phyloP scores from a whole-genome alignment of 2,113 vertebrate genomes.

The Myotis brandtii region DNA sequence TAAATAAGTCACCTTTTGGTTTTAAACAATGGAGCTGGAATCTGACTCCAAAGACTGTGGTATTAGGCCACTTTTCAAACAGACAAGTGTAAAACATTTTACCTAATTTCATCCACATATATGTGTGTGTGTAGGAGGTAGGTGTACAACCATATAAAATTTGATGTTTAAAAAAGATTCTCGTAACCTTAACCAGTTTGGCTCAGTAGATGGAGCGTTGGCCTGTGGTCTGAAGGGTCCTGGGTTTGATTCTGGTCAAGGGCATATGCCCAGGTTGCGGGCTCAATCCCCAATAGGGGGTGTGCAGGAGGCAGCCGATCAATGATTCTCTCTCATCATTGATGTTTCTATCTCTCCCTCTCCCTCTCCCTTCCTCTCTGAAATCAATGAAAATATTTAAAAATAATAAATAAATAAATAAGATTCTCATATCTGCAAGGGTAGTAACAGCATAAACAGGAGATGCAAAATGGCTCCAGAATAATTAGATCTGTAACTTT shows the following conservation, averaged over 20 bases:
- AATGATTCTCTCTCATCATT: too few relatives aligned
- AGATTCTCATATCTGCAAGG: background rate
- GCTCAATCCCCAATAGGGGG: too few relatives aligned
- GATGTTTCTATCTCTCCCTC: too few relatives aligned
- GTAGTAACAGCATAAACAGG: background rate
- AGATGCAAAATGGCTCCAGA: background rate
- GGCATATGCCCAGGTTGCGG: too few relatives aligned
- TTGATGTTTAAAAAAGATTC: slow-evolving; percentile 23
- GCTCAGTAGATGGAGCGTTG: too few relatives aligned
- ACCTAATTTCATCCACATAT: background rate
- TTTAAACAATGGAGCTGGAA: slow-evolving; percentile 7
- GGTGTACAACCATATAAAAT: background rate
- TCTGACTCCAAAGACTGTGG: background rate
- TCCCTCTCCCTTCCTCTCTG: too few relatives aligned
- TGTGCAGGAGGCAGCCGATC: too few relatives aligned
- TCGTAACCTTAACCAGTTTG: too few relatives aligned
- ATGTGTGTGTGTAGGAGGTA: background rate
- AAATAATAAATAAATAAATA: background rate
- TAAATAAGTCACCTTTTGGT: background rate
- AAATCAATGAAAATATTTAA: too few relatives aligned
- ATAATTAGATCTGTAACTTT: slow-evolving; percentile 32
- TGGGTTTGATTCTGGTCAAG: too few relatives aligned
- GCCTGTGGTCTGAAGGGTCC: too few relatives aligned
- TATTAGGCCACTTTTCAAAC: background rate
- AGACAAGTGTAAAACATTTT: background rate